These are phyloP conservation scores for Festucalex cinctus DNA, from an alignment of 2,113 vertebrate species.

Conservation along the genomic window DNA sequence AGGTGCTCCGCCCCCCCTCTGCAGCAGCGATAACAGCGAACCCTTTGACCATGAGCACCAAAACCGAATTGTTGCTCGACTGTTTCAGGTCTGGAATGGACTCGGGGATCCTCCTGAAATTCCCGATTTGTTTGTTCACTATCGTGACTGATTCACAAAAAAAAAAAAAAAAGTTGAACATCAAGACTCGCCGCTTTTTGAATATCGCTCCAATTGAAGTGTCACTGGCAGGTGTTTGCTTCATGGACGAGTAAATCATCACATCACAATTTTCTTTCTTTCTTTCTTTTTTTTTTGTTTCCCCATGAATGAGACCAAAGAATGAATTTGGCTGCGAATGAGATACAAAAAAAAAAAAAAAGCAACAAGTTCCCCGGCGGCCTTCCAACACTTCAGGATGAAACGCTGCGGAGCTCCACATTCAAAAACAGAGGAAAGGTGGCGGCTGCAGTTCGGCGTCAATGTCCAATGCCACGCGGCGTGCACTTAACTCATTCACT, in stretches of 20 bases:
- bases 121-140: too few relatives aligned
- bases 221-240: not conserved
- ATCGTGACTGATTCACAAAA: not conserved
- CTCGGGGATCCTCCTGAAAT: too few relatives aligned
- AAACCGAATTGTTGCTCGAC: too few relatives aligned
- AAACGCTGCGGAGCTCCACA: not conserved
- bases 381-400: slow-evolving; percentile 1
- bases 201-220: not conserved
- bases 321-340: not conserved
- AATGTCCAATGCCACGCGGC: slow-evolving; percentile 4
- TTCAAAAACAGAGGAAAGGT: not conserved
- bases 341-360: not conserved
- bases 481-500: too few relatives aligned
- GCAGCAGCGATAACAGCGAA: not conserved
- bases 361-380: not conserved
- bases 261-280: not conserved
- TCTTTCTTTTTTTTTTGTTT: too few relatives aligned
- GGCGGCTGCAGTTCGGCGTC: slow-evolving; percentile 5
- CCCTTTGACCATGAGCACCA: not conserved
- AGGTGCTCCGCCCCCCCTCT: too few relatives aligned
- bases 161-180: too few relatives aligned
- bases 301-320: not conserved
- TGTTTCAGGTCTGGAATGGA: too few relatives aligned
- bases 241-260: not conserved
- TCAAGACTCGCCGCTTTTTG: not conserved